Conservation (phyloP, 2,113 vertebrate genomes). For the Mus pahari region DNA sequence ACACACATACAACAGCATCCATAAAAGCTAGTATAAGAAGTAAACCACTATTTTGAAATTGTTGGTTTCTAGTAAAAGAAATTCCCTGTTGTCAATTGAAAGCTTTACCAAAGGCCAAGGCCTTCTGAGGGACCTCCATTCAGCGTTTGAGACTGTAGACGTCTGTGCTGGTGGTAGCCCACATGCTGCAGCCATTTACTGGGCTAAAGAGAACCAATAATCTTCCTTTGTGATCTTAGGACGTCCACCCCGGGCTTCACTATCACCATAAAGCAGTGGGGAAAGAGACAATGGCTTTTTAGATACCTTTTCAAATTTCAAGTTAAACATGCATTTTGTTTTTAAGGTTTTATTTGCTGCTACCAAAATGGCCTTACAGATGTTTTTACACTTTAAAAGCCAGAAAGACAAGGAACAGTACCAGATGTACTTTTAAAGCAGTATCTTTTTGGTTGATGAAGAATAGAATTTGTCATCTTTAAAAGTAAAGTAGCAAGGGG, state of each 20-base stretch:
- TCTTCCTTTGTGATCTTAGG: background rate
- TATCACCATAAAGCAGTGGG: background rate
- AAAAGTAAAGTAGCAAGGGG: conserved; percentile 21
- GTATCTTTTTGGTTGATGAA: conserved; percentile 32
- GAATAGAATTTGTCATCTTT: conserved; percentile 43
- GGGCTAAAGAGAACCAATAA: background rate
- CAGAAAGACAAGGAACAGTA: background rate
- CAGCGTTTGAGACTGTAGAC: conserved; percentile 7
- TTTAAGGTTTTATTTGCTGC: background rate
- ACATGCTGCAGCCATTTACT: background rate
- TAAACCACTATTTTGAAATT: conserved; percentile 25
- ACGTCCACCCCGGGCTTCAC: background rate
- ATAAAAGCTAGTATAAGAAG: conserved; percentile 13
- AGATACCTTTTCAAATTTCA: conserved; percentile 41
- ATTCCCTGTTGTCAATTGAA: background rate
- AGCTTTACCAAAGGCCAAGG: background rate
- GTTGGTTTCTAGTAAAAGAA: conserved; percentile 11
- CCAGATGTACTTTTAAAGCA: background rate
- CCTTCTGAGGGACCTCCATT: background rate
- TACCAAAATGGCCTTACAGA: background rate
- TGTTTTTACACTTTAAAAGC: background rate
- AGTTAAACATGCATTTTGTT: background rate
- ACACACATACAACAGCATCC: background rate
- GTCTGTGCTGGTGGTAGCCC: background rate
- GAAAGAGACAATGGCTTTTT: conserved; percentile 34